A percentile compares a stretch with the other conserved stretches of the same genome.
Evolutionary conservation across 2,888 invertebrate genomes (phyloP).

Genomic region (Anorthoa munda): DNA sequence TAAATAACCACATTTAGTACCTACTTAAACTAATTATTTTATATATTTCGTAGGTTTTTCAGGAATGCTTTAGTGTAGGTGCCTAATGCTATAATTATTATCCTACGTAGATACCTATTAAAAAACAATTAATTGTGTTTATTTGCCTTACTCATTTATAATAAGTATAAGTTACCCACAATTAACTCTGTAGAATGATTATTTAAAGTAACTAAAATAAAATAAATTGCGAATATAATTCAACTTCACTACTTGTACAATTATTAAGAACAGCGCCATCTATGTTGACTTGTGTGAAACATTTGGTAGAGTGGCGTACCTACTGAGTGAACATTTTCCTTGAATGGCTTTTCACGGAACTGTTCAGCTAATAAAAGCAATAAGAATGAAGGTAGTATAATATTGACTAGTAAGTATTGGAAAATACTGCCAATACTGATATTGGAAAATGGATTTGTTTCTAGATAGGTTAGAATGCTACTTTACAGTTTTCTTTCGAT

Average conservation of each 20-base stretch:
- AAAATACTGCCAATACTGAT: neutral
- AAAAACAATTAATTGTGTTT: neutral
- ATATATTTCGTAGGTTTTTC: too few relatives aligned
- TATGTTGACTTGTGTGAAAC: conserved; percentile 6
- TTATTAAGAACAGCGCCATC: conserved; percentile 37
- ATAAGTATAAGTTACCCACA: neutral
- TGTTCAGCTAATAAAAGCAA: neutral
- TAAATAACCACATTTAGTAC: too few relatives aligned
- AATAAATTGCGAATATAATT: neutral
- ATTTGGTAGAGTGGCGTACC: neutral
- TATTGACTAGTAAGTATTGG: neutral
- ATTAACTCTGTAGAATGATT: neutral
- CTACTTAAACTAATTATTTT: too few relatives aligned
- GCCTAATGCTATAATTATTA: too few relatives aligned
- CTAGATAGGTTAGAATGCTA: neutral
- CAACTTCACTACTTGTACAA: neutral
- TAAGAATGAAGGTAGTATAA: conserved; percentile 23
- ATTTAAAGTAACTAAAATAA: neutral
- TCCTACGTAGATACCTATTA: too few relatives aligned
- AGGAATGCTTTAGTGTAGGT: too few relatives aligned
- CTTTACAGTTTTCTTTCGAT: neutral
- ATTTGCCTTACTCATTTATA: neutral
- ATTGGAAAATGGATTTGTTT: neutral
- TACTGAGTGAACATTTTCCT: neutral
- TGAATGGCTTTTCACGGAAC: neutral